Evolutionary conservation across 2,797 vertebrate species (phyloP), one percentile per base, ranked within the genome.

Genomic region (Sandelia bainsii): DNA sequence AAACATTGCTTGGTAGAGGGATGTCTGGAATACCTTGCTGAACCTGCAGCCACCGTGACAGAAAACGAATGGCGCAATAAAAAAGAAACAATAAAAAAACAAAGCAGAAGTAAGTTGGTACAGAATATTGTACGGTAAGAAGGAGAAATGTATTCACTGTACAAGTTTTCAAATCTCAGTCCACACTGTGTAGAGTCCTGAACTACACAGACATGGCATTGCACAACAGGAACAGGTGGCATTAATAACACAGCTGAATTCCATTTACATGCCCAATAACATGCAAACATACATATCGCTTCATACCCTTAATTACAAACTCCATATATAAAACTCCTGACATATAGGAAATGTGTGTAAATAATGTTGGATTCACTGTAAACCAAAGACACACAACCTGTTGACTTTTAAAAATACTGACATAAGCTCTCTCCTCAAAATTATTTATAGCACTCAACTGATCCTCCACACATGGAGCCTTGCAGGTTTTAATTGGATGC

Each of bases 401-500:
- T 20, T 23, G 2, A 10, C 58, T 13, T 12, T 12, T 11, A 49
- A n/a, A 44, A 10, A 45, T 22, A 27, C 13, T 48, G 8, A 68
- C 25, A 32, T 8, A 8, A 32, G 34, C 17, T 20, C 40, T 6
- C 34, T 25, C n/a, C 53, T 40, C 1, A 23, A 37, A 53, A 75
- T 61, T 52, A 67, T 6, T 42, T 14, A 37, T 14, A 44, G 27
- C 1, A 5, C 27, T 51, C 25, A 25, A 25, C 16, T 46, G 58
- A 4, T 57, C 34, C 17, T 69, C 8, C 45, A 7, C 25, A 45
- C 14, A 40, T 22, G 51, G 13, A 46, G 17, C 27, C 20, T 57
- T 23, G 32, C 61, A 62, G 37, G 51, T 62, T 79, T 75, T 75
- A 75, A 75, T 64, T 39, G 37, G 12, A 57, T 32, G 19, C 22